A percentile compares a stretch with the other conserved stretches of the same genome.
Evolutionary conservation across 2,888 invertebrate genomes (phyloP).

Genomic region (Sinodicranocentrus sp.): DNA sequence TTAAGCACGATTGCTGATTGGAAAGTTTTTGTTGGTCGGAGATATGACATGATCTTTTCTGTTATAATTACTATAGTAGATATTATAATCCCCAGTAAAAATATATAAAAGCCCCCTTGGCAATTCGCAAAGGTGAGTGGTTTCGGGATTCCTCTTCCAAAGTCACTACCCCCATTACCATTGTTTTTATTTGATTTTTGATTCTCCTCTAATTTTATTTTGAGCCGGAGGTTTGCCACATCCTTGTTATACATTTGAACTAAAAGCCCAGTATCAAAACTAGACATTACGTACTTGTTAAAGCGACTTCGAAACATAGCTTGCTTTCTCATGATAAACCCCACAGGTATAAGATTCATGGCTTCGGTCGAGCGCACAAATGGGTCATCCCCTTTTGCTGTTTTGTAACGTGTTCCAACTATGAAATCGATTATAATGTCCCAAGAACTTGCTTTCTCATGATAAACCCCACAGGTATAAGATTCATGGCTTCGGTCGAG

Average conservation of each 20-base stretch:
- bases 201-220: not conserved
- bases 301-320: not conserved
- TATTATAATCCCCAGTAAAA: too few relatives aligned
- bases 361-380: not conserved
- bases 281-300: not conserved
- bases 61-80: not conserved
- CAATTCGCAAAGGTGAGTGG: too few relatives aligned
- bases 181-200: too few relatives aligned
- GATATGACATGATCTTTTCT: not conserved
- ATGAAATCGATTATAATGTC: not conserved
- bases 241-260: not conserved
- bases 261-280: not conserved
- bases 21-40: too few relatives aligned
- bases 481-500: not conserved
- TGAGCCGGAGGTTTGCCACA: not conserved
- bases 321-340: not conserved
- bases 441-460: too few relatives aligned
- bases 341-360: not conserved
- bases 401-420: not conserved
- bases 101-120: too few relatives aligned
- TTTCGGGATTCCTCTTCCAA: too few relatives aligned
- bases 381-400: not conserved
- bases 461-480: not conserved
- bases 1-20: too few relatives aligned
- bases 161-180: too few relatives aligned